Evolutionary conservation across 2,888 invertebrate species (phyloP), one percentile per base, ranked within the genome.

Genomic region (Helicoverpa assulta): DNA sequence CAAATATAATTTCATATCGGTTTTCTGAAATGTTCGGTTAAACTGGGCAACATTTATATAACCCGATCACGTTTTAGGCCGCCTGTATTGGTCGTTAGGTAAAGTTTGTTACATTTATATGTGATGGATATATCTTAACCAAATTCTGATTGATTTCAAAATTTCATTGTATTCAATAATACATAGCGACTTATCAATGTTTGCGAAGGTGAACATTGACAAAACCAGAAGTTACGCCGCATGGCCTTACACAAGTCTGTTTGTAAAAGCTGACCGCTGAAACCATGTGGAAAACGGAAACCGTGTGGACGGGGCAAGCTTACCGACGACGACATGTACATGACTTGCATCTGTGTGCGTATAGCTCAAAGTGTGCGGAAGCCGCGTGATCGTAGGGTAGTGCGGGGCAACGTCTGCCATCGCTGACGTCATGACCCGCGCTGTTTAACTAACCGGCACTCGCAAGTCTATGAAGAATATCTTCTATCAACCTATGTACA

Each of bases 301-400:
- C 78, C 58, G 65, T 72, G 66, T 57, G 71, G 60, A 64, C 56
- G 53, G 52, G 57, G 71, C 60, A 67, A 60, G 69, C 76, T 73
- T 73, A 69, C 55, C 60, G 64, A 80, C 47, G 64, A 80, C 47
- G 59, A 72, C 56, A 55, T 59, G 64, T 73, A 67, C 64, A 68
- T 74, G 69, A 29, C 18, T 62, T 66, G 64, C 37, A 55, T 18
- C 40, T 66, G 59, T 72, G 67, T 67, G 61, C 52, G 62, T 77
- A 61, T 67, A 70, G 63, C 21, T 55, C 26, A 70, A 58, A 78
- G 76, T 78, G 86, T 86, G 82, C 80, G 77, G 81, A 81, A 81
- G 85, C 88, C 89, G 86, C 88, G 89, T 91, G 88, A 89, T 80
- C 80, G 58, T 74, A 64, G 81, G 79, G 70, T 73, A 68, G 82